phyloP scores from a whole-genome alignment of 92 coral and sea anemone species.

The Hydrozoanthus gracilis region DNA sequence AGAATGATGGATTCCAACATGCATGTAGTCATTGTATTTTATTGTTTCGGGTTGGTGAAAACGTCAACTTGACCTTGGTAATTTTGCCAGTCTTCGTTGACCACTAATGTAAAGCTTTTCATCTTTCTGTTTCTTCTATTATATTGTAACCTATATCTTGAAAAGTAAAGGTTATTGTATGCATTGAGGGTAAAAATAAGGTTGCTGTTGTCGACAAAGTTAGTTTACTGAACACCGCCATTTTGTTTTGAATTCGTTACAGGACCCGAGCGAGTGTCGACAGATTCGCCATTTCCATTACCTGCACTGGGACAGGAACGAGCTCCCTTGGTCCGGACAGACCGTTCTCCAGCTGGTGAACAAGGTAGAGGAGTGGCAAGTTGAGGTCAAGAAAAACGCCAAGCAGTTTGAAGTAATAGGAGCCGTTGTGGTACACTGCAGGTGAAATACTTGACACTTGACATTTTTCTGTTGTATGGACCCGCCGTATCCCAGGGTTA shows the following conservation, averaged over 20 bases:
- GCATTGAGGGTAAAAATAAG: too few relatives aligned
- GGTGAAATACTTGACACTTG: constrained; percentile 55
- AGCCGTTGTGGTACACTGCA: constrained; percentile 92
- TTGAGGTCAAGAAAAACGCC: constrained; percentile 60
- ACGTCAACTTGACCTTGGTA: too few relatives aligned
- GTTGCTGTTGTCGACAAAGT: too few relatives aligned
- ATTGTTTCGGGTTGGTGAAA: too few relatives aligned
- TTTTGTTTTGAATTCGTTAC: neutral
- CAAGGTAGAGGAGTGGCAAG: constrained; percentile 86
- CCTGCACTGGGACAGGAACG: constrained; percentile 87
- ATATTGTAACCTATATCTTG: too few relatives aligned
- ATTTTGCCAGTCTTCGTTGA: too few relatives aligned
- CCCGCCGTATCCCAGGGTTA: neutral
- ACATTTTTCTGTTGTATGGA: neutral
- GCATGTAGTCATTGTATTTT: too few relatives aligned
- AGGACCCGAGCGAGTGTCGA: constrained; percentile 89
- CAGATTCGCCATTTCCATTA: constrained; percentile 89
- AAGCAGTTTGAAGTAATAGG: constrained; percentile 77
- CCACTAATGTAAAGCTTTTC: too few relatives aligned
- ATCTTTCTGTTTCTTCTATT: too few relatives aligned
- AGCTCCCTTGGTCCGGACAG: constrained; percentile 90
- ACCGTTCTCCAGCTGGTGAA: constrained; percentile 80
- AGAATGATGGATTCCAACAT: too few relatives aligned
- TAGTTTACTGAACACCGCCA: too few relatives aligned
- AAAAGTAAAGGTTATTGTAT: too few relatives aligned